Conservation (phyloP, 2,888 invertebrate species). For the Acanthococcus lagerstroemiae region DNA sequence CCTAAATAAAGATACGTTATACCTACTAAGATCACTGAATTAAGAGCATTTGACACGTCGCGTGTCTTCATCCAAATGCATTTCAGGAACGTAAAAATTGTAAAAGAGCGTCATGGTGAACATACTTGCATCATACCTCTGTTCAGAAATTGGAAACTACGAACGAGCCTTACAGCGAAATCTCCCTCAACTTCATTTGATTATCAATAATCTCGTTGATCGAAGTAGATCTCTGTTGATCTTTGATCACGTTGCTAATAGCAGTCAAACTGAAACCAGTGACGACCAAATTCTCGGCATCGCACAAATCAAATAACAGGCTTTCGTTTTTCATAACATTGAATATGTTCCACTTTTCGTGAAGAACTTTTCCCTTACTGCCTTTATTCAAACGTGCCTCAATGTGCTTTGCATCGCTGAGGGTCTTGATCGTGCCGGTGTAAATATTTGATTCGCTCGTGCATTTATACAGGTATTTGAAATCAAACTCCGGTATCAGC, state of each 20-base stretch:
- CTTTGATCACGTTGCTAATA: slow-evolving; percentile 8
- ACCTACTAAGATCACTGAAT: too few species aligned
- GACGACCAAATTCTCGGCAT: neutral
- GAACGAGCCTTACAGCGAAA: too few species aligned
- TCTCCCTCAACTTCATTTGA: slow-evolving; percentile 19
- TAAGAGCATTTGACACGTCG: too few species aligned
- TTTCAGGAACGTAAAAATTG: too few species aligned
- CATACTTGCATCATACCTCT: too few species aligned
- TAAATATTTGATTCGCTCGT: neutral
- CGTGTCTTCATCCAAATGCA: too few species aligned
- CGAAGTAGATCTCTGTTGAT: slow-evolving; percentile 2
- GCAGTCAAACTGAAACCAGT: slow-evolving; percentile 2
- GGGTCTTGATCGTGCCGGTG: slow-evolving; percentile 1
- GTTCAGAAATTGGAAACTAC: too few species aligned
- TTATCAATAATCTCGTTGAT: slow-evolving; percentile 16
- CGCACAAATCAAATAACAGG: neutral
- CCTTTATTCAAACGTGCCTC: neutral
- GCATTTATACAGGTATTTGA: neutral
- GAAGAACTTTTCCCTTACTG: neutral
- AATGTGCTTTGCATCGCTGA: neutral
- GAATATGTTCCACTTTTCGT: neutral
- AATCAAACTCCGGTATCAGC: neutral
- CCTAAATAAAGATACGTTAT: too few species aligned
- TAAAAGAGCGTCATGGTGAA: too few species aligned
- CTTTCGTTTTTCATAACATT: neutral